Percentiles rank a stretch among this genome's conserved stretches.
These are phyloP conservation scores for Xestia rhomboidea DNA, from an alignment of 2,888 invertebrate genomes.

Conservation along the genomic window DNA sequence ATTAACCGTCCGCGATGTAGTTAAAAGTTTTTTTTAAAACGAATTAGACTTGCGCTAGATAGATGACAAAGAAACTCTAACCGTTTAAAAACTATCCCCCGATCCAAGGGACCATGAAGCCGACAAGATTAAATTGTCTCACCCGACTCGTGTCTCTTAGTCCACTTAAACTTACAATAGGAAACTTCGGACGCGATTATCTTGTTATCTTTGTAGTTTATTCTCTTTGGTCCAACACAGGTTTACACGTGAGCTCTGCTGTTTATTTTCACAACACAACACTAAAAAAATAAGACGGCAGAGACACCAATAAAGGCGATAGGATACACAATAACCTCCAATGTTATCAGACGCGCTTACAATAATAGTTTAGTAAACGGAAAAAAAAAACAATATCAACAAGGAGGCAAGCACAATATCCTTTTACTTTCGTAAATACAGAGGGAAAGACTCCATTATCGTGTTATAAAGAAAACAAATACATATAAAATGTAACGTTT, in stretches of 20 bases:
- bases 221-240: constrained; percentile 65
- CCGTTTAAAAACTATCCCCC: constrained; percentile 82
- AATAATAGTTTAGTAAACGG: constrained; percentile 59
- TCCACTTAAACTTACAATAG: constrained; percentile 82
- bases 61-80: constrained; percentile 82
- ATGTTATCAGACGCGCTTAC: constrained; percentile 56
- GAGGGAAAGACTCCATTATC: constrained; percentile 50
- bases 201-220: constrained; percentile 83
- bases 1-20: constrained; percentile 73
- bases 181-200: constrained; percentile 84
- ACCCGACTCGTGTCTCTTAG: constrained; percentile 78
- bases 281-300: constrained; percentile 47
- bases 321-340: constrained; percentile 53
- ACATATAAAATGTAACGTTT: constrained; percentile 50
- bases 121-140: constrained; percentile 87
- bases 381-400: constrained; percentile 55
- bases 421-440: constrained; percentile 52
- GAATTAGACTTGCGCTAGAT: constrained; percentile 76
- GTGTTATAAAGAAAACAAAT: constrained; percentile 45
- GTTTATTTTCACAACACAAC: constrained; percentile 57
- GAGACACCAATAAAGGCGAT: constrained; percentile 42
- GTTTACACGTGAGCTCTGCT: constrained; percentile 53
- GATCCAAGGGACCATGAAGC: constrained; percentile 77
- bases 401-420: constrained; percentile 37
- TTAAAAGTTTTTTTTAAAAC: constrained; percentile 78